Conservation (phyloP, 1,140 invertebrate genomes). For the Eupristina koningsbergeri region DNA sequence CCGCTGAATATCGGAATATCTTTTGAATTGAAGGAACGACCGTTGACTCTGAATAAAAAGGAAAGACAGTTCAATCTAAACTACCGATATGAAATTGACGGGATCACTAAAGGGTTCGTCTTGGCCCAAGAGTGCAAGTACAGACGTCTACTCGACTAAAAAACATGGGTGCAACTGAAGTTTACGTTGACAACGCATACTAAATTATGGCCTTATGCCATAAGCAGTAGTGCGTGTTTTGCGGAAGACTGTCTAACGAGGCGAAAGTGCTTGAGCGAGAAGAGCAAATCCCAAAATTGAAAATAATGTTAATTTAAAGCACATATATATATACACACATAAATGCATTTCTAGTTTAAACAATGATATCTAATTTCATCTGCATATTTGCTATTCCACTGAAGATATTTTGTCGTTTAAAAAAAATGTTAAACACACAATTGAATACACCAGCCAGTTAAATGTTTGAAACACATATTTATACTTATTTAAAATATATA, state of each 20-base stretch:
- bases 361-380: slow-evolving; percentile 5
- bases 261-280: not conserved
- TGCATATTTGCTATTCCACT: too few species aligned
- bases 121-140: slow-evolving; percentile 18
- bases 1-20: not conserved
- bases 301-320: too few species aligned
- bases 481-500: too few species aligned
- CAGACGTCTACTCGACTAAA: not conserved
- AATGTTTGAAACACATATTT: too few species aligned
- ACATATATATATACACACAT: too few species aligned
- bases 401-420: too few species aligned
- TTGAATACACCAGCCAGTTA: too few species aligned
- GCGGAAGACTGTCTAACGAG: slow-evolving; percentile 61
- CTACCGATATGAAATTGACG: not conserved
- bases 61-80: not conserved
- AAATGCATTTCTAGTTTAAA: not conserved
- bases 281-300: slow-evolving; percentile 64
- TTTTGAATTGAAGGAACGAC: not conserved
- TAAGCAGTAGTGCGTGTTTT: slow-evolving; percentile 58
- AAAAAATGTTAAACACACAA: too few species aligned
- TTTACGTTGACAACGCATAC: slow-evolving; percentile 71
- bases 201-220: slow-evolving; percentile 65
- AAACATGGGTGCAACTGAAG: slow-evolving; percentile 44
- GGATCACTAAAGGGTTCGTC: not conserved
- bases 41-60: not conserved